Base-by-base conservation (phyloP, 2,888 invertebrate genomes). In the Panorpa germanica region DNA sequence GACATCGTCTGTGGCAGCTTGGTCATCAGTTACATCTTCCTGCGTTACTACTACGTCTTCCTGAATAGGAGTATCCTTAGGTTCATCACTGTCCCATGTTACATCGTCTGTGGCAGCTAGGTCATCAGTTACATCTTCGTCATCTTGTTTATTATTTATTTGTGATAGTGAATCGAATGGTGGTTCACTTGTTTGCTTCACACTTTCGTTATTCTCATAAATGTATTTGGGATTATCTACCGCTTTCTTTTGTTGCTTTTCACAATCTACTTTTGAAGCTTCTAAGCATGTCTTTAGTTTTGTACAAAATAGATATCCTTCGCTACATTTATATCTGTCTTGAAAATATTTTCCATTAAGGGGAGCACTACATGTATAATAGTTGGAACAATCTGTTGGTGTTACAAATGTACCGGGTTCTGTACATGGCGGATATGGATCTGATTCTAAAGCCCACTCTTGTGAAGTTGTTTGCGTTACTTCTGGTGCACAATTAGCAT, bases 301-400 rank as follows among this genome's bases (percentile, higher is more conserved):
- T 3, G 30, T 32, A 24, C 46, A 39, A 30, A 43, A 50, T 7
- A 37, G 33, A 13, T 39, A 41, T 13, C 41, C 41, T 3, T 27
- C 13, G 2, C 45, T 45, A 21, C 48, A 48, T 9, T 29, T 34
- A 13, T 45, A 50, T 28, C 55, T 45, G 2, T 45, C 51, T 31
- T 55, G 55, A 32, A 47, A 38, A 35, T 52, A 52, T 5, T 41
- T 43, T 6, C 52, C 49, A 32, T 43, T 47, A 0, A 37, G 31
- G 24, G 47, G 48, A 15, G 45, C 36, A 14, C 43, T 48, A 36
- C 60, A 60, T 2, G 46, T 49, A 34, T 56, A 60, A 35, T 56
- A 59, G 8, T 54, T 33, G 1, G 46, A 43, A 29, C 55, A 56
- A 35, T 57, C 49, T 3, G 40, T 39, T n/a, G 48, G 46, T 3